phyloP scores from a whole-genome alignment of 1,140 invertebrate species.

The Euschistus heros region DNA sequence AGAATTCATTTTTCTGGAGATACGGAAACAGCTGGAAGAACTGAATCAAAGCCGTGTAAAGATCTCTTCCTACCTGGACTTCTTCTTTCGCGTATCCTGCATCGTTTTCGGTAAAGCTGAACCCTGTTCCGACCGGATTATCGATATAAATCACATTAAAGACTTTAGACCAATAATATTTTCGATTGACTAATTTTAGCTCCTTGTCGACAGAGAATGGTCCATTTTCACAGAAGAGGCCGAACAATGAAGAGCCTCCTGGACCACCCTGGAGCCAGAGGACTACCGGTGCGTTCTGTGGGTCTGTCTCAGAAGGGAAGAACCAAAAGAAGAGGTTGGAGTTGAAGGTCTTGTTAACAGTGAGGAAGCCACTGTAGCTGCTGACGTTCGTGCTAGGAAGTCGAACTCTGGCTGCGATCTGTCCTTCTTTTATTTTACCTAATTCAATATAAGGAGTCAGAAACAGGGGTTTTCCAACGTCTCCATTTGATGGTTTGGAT shows the following conservation, averaged over 20 bases:
- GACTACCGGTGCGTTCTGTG: constrained; percentile 46
- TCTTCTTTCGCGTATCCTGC: constrained; percentile 10
- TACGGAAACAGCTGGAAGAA: constrained; percentile 53
- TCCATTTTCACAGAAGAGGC: constrained; percentile 55
- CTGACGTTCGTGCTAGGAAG: constrained; percentile 17
- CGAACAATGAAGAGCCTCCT: constrained; percentile 56
- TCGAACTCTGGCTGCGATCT: constrained; percentile 23
- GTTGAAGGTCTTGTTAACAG: constrained; percentile 50
- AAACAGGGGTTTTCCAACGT: constrained; percentile 24
- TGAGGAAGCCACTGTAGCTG: constrained; percentile 55
- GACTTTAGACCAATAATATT: constrained; percentile 38
- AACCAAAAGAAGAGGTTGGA: constrained; percentile 68
- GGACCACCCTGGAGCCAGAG: constrained; percentile 70
- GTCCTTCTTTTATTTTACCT: constrained; percentile 21
- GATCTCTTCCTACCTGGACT: constrained; percentile 46
- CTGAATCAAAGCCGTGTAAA: constrained; percentile 54
- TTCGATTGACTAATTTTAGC: constrained; percentile 45
- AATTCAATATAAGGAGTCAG: constrained; percentile 27
- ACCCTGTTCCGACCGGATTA: constrained; percentile 39
- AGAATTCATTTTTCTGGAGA: constrained; percentile 29
- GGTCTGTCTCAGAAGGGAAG: constrained; percentile 47
- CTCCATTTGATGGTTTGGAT: background rate
- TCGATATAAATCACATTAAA: constrained; percentile 76
- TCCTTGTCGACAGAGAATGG: constrained; percentile 39
- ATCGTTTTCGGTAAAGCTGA: constrained; percentile 25